Evolutionary conservation across 2,113 vertebrate species (phyloP).

Genomic region (Anoplopoma fimbria): DNA sequence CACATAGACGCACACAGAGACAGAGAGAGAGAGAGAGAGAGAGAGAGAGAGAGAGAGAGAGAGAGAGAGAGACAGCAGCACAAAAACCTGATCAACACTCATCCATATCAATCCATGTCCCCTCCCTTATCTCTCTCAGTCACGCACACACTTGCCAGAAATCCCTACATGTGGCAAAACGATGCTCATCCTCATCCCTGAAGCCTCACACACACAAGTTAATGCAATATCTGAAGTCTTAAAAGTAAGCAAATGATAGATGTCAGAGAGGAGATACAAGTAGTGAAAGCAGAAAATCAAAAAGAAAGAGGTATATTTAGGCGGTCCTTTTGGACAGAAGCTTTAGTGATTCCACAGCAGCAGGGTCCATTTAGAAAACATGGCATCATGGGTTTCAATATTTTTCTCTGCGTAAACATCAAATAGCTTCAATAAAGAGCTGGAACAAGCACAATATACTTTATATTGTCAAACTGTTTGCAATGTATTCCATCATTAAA

Average conservation of each 20-base stretch:
- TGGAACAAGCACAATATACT: not conserved
- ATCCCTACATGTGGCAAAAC: slow-evolving; percentile 72
- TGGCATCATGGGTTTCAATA: not conserved
- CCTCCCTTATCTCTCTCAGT: slow-evolving; percentile 64
- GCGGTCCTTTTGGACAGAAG: too few relatives aligned
- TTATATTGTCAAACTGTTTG: not conserved
- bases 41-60: not conserved
- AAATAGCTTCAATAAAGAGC: not conserved
- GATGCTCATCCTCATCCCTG: slow-evolving; percentile 48
- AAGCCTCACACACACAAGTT: slow-evolving; percentile 39
- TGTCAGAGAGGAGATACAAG: slow-evolving; percentile 7
- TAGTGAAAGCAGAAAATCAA: slow-evolving; percentile 14
- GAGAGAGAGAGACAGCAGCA: slow-evolving; percentile 19
- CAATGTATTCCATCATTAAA: not conserved
- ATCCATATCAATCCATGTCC: slow-evolving; percentile 66
- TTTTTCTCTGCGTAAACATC: not conserved
- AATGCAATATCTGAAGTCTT: slow-evolving; percentile 56
- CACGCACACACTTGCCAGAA: slow-evolving; percentile 57
- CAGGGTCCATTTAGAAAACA: not conserved
- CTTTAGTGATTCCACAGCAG: too few relatives aligned
- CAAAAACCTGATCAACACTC: slow-evolving; percentile 68
- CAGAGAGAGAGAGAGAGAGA: not conserved
- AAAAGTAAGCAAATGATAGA: slow-evolving; percentile 51
- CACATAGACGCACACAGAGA: not conserved
- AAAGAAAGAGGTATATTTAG: not conserved